Percentiles rank a stretch among this genome's conserved stretches.
Evolutionary conservation across 2,113 vertebrate species (phyloP).

Genomic region (Scomber japonicus): DNA sequence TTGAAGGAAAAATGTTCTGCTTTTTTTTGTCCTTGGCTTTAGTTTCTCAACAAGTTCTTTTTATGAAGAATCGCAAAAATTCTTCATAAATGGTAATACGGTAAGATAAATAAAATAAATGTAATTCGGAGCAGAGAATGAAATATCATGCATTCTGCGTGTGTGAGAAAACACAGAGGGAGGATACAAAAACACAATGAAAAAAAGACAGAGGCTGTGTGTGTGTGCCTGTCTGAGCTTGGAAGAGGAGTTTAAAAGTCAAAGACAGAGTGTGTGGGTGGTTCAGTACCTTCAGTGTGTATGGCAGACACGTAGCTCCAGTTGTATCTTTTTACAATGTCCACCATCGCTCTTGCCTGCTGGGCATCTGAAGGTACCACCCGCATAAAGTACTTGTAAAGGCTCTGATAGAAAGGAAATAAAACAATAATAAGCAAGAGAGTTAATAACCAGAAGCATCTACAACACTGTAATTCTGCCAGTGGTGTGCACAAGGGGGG

Average conservation of each 20-base stretch:
- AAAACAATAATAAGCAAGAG: slow-evolving; percentile 5
- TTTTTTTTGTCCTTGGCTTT: not conserved
- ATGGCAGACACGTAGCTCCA: slow-evolving; percentile 99
- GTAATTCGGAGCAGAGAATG: not conserved
- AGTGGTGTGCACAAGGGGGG: too few species aligned
- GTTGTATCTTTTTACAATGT: slow-evolving; percentile 99
- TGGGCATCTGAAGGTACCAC: slow-evolving; percentile 98
- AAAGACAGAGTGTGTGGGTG: slow-evolving; percentile 18
- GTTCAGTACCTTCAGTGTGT: slow-evolving; percentile 91
- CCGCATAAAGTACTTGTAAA: slow-evolving; percentile 99
- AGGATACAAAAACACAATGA: not conserved
- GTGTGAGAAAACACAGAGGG: not conserved
- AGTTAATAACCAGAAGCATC: slow-evolving; percentile 17
- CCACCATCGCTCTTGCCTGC: slow-evolving; percentile 98
- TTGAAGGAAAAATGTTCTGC: not conserved
- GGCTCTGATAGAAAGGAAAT: slow-evolving; percentile 73
- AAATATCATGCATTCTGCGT: not conserved
- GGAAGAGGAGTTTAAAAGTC: slow-evolving; percentile 4
- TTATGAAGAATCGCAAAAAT: not conserved
- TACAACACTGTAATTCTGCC: slow-evolving; percentile 3
- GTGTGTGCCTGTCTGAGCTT: slow-evolving; percentile 1
- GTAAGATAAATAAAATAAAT: slow-evolving; percentile 27
- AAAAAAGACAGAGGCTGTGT: slow-evolving; percentile 8
- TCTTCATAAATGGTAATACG: not conserved
- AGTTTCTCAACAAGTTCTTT: not conserved